Percentiles rank a stretch among this genome's conserved stretches.
These are phyloP conservation scores for Ictalurus furcatus DNA, from an alignment of 2,113 vertebrate species.

Conservation along the genomic window DNA sequence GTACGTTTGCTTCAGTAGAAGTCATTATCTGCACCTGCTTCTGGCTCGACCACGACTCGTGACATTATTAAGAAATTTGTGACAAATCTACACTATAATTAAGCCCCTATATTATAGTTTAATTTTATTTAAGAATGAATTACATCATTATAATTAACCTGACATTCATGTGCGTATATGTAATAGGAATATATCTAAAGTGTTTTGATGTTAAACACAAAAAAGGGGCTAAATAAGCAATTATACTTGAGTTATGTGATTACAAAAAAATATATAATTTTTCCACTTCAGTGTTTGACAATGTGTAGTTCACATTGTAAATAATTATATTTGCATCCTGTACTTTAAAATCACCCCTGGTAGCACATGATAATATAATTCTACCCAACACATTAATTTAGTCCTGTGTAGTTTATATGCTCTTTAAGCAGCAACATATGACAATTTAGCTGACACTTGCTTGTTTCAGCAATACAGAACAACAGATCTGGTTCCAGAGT, in stretches of 20 bases:
- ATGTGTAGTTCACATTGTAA: neutral
- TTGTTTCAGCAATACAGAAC: conserved; percentile 14
- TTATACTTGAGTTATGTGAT: neutral
- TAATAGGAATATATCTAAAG: neutral
- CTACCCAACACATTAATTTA: neutral
- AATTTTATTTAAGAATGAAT: neutral
- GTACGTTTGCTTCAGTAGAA: too few relatives aligned
- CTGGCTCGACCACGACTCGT: too few relatives aligned
- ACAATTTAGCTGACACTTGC: conserved; percentile 1
- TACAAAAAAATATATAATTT: neutral
- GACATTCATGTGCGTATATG: neutral
- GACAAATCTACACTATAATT: neutral
- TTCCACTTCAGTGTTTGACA: neutral
- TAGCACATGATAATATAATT: neutral
- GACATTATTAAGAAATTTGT: neutral
- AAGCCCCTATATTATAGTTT: neutral
- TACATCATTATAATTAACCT: neutral
- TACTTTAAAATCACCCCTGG: neutral
- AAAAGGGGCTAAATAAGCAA: neutral
- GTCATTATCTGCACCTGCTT: too few relatives aligned
- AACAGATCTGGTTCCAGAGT: conserved; percentile 26
- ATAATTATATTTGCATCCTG: neutral
- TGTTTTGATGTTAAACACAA: neutral
- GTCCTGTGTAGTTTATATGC: neutral
- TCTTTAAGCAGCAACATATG: neutral